A percentile compares a stretch with the other conserved stretches of the same genome.
These are phyloP conservation scores for Thymelicus lineola DNA, from an alignment of 2,888 invertebrate species.

Conservation along the genomic window DNA sequence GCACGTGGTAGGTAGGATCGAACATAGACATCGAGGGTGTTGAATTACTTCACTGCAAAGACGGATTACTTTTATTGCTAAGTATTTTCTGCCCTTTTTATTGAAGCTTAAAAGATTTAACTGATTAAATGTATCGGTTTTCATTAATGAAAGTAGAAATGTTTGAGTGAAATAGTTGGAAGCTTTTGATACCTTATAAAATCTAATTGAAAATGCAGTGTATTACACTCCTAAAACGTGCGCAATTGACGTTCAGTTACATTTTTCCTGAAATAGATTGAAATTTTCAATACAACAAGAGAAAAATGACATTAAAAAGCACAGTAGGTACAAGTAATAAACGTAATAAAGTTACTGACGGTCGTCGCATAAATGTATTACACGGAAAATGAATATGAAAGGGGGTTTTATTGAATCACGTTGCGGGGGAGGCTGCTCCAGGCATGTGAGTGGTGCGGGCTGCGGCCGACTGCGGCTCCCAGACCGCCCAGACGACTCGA, in stretches of 20 bases:
- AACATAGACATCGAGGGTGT: constrained; percentile 24
- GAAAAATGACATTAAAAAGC: neutral
- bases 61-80: constrained; percentile 32
- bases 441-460: constrained; percentile 12
- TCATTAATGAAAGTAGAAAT: neutral
- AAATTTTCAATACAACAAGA: neutral
- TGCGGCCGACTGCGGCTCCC: too few species aligned
- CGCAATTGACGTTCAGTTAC: too few species aligned
- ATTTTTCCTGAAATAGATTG: too few species aligned
- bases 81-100: constrained; percentile 12
- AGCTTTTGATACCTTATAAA: too few species aligned
- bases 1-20: constrained; percentile 28
- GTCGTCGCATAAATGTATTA: constrained; percentile 20
- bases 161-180: neutral
- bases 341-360: constrained; percentile 12
- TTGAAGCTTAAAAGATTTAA: constrained; percentile 23
- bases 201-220: too few species aligned
- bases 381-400: constrained; percentile 22
- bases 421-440: constrained; percentile 26
- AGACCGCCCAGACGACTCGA: constrained; percentile 46
- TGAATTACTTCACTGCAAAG: constrained; percentile 29
- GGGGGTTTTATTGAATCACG: constrained; percentile 31
- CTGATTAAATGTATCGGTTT: constrained; percentile 22
- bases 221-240: too few species aligned
- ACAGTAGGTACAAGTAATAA: constrained; percentile 7